Base-by-base conservation (phyloP, 2,888 invertebrate genomes). In the Acanthococcus lagerstroemiae region DNA sequence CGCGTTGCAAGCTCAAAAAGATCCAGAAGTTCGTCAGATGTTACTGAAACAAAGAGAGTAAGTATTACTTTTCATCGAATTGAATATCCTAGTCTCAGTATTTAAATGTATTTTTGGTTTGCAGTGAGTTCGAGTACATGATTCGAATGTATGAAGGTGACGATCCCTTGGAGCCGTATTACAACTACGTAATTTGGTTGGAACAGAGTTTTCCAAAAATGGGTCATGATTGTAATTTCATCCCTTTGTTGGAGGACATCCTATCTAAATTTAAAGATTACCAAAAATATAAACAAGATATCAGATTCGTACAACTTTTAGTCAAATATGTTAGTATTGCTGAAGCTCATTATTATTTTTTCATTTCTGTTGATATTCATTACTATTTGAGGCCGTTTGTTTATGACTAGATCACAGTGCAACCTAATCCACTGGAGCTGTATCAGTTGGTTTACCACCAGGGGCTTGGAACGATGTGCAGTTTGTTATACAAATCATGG, bases 171-270 rank as follows among this genome's bases (percentile, higher is more conserved):
- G 87, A 88, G 72, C 84, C 87, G 45, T 94, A 94, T 89, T 88
- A 87, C 74, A 84, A 86, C 68, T 95, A 94, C 74, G 88, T 95
- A 68, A 83, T 84, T 66, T 96, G 95, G 95, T 84, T 91, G 58
- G 95, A 95, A 74, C 93, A 95, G 75, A 88, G 87, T 73, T 94
- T 83, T 77, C 93, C 94, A 21, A 91, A 90, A 73, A 87, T 88
- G 74, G 93, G 93, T 3, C 87, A 86, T 73, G 90, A 91, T 73
- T 87, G 87, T 9, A 88, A 90, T 66, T 79, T 94, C 68, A 81
- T 83, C 67, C 82, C 83, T 72, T 78, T 91, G 55, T 78, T 95
- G 12, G 86, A 88, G 74, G 85, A 88, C 72, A 95, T 95, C 74
- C 78, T 95, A 63, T 80, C 82, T 44, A 78, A 82, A 72, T 93